Base-by-base conservation (phyloP, 2,888 invertebrate genomes). In the Anarsia innoxiella region DNA sequence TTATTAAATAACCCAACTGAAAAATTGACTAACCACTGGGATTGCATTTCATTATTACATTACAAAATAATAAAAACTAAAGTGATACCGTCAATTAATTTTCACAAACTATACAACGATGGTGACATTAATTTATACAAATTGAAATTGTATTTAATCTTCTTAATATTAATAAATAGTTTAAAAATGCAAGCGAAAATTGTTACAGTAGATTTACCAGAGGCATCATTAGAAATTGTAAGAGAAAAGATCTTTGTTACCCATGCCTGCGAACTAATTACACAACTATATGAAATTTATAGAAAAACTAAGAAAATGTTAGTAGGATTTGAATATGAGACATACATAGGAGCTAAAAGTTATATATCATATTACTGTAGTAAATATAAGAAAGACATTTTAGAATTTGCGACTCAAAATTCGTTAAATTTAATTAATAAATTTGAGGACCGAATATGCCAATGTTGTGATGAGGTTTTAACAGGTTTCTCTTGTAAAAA, bases 391-490 rank as follows among this genome's bases (percentile, higher is more conserved):
- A 59, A 42, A 16, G 37, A 49, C 13, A 12, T 59, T 1, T 12
- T 27, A 3, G 53, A 59, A 1, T 41, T 58, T 10, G 29, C 68
- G 42, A 59, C 13, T n/a, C 38, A n/a, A 44, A 57, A n/a, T 45
- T 53, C n/a, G 3, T 39, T 56, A 1, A 46, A 45, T 30, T 31
- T 48, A 9, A 33, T 51, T 2, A 44, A 51, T 16, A 32, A 12
- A 1, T 42, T 46, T 8, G 42, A 37, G 34, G 45, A 61, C 28
- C 69, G 67, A 41, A 44, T 40, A 1, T 84, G 83, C 42, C 78
- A 79, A 33, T 59, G 72, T 42, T 84, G 84, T 54, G 72, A 79
- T 45, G 57, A 69, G 23, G 43, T 38, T 30, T 45, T 79, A 2
- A 41, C 51, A n/a, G 63, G 62, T 0, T 75, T 76, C 46, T 44